Conservation (phyloP, 2,797 vertebrate genomes). For the Sebastes cheni region DNA sequence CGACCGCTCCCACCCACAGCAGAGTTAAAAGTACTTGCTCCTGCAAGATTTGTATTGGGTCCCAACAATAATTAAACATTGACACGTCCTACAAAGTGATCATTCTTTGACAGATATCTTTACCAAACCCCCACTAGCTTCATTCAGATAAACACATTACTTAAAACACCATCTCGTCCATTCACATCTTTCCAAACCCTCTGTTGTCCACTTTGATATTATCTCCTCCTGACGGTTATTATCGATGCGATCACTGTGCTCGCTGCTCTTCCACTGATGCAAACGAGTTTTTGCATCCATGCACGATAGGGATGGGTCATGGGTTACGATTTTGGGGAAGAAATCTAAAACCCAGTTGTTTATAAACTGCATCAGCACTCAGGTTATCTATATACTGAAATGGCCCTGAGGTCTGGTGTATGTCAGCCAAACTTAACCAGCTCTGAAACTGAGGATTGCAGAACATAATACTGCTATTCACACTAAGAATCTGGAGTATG, state of each 20-base stretch:
- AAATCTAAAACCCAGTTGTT: neutral
- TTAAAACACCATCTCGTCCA: neutral
- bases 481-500: neutral
- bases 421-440: neutral
- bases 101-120: neutral
- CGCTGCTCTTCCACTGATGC: neutral
- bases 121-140: neutral
- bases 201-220: neutral
- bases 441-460: neutral
- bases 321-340: neutral
- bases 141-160: neutral
- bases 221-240: neutral
- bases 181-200: neutral
- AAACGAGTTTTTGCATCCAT: neutral
- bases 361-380: neutral
- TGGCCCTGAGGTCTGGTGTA: neutral
- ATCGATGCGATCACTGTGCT: neutral
- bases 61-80: neutral
- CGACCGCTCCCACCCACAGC: too few relatives aligned
- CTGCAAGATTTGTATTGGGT: too few relatives aligned
- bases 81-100: neutral
- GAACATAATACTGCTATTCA: neutral
- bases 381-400: neutral
- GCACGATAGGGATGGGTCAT: neutral
- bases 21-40: too few relatives aligned